Evolutionary conservation across 2,113 vertebrate species (phyloP).

Genomic region (Martes martes): DNA sequence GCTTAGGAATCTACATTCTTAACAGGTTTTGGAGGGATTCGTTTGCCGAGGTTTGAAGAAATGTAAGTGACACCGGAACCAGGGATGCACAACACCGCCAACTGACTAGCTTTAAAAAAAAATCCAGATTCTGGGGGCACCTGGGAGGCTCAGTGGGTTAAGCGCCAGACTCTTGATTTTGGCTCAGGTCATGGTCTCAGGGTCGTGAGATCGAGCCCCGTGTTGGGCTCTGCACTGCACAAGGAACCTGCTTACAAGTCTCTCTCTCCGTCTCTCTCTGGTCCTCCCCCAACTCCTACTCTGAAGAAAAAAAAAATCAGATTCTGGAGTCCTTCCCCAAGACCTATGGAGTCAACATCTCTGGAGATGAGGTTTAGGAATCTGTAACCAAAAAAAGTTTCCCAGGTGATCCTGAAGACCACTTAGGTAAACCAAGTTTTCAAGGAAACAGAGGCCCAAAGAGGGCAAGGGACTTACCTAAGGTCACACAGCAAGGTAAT

Average conservation of each 20-base stretch:
- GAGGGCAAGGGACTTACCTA: background rate
- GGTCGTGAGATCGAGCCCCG: background rate
- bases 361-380: background rate
- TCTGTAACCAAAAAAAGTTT: background rate
- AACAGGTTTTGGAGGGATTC: background rate
- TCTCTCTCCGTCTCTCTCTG: background rate
- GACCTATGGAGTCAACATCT: background rate
- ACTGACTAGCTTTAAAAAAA: background rate
- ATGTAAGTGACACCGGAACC: no score
- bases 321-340: background rate
- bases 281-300: background rate
- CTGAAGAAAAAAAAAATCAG: background rate
- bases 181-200: background rate
- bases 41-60: background rate
- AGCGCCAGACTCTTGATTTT: background rate
- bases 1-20: background rate
- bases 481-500: background rate
- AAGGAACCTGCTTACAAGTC: background rate
- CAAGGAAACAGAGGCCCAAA: background rate
- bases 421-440: background rate
- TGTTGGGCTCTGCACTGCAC: background rate
- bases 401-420: background rate
- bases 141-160: background rate
- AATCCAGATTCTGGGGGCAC: background rate
- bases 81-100: background rate